Conservation (phyloP, 2,888 invertebrate species). For the Pollenia labialis region DNA sequence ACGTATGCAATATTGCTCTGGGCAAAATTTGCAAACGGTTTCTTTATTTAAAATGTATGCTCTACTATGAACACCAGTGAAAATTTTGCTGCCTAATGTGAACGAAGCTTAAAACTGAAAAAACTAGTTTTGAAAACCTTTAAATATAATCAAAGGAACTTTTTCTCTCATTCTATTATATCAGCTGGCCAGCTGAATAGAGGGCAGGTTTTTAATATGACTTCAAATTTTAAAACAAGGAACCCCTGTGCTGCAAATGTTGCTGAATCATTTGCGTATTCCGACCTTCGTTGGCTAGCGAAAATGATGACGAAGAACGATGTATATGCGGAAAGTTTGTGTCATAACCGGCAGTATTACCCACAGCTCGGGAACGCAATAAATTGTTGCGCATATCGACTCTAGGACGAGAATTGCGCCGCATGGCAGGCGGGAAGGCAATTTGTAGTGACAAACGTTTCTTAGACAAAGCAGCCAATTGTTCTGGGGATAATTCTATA, state of each 20-base stretch:
- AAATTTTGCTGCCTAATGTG: no score
- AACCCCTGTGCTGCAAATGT: conserved; percentile 81
- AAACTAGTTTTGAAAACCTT: conserved; percentile 17
- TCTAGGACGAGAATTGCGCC: conserved; percentile 78
- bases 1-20: no score
- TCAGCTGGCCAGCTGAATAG: background rate
- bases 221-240: conserved; percentile 76
- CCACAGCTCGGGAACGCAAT: conserved; percentile 79
- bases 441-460: conserved; percentile 83
- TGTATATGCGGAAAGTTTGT: conserved; percentile 78
- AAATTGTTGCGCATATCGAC: conserved; percentile 80
- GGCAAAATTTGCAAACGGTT: no score
- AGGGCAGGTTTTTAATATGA: background rate
- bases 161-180: conserved; percentile 5
- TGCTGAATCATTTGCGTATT: conserved; percentile 76
- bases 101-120: background rate
- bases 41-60: no score
- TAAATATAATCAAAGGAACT: conserved; percentile 47
- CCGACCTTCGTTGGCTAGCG: conserved; percentile 78
- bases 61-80: no score
- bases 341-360: conserved; percentile 62
- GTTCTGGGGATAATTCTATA: conserved; percentile 83
- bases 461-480: conserved; percentile 82
- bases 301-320: conserved; percentile 79
- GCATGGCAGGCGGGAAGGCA: conserved; percentile 80